These are phyloP conservation scores for Anguilla megastoma DNA, from an alignment of 2,797 vertebrate species.

Conservation along the genomic window DNA sequence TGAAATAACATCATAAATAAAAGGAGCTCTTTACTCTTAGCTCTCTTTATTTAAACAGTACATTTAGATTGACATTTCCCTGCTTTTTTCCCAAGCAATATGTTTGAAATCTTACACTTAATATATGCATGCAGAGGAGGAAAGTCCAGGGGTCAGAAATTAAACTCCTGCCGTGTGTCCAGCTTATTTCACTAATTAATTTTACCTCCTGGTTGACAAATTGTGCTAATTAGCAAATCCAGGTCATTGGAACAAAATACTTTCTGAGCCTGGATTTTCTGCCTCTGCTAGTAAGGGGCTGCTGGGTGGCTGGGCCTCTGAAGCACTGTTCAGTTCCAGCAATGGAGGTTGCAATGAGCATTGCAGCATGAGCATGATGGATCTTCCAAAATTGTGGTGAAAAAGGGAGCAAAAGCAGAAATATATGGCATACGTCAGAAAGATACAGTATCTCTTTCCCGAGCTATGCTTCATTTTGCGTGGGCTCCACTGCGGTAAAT, in stretches of 20 bases:
- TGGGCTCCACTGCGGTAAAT: conserved; percentile 41
- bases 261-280: too few relatives aligned
- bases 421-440: background rate
- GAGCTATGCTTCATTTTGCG: conserved; percentile 35
- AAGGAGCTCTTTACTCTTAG: background rate
- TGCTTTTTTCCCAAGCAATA: background rate
- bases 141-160: too few relatives aligned
- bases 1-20: background rate
- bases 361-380: background rate
- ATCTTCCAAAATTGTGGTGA: background rate
- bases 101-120: background rate
- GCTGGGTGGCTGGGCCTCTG: background rate
- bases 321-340: background rate
- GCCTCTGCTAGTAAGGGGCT: background rate
- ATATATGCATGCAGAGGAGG: background rate
- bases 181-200: too few relatives aligned
- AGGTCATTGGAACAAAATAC: too few relatives aligned
- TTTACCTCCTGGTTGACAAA: too few relatives aligned
- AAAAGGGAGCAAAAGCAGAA: background rate
- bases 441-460: background rate
- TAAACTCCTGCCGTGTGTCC: too few relatives aligned
- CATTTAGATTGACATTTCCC: background rate
- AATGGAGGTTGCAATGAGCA: background rate
- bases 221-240: too few relatives aligned
- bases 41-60: background rate